Base-by-base conservation (phyloP, 2,113 vertebrate genomes). In the Oryzias celebensis region DNA sequence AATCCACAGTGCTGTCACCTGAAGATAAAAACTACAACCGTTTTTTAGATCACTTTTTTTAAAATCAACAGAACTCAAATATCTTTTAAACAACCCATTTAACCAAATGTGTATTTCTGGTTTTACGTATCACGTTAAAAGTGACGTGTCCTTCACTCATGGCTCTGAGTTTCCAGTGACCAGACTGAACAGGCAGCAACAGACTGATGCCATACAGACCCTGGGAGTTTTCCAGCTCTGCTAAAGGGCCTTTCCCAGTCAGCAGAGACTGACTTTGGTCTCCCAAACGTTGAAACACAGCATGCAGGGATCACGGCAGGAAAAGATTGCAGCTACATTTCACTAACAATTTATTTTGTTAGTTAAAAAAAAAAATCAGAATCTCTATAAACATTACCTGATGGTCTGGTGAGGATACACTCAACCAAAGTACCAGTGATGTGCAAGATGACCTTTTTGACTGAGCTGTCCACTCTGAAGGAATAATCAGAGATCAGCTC, bases 1-100 rank as follows among this genome's bases (percentile, higher is more conserved):
- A 95, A 77, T 96, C 93, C 36, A 95, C 70, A 45, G 75, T 78
- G 69, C 93, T 94, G 71, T 89, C 92, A 64, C 92, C 93, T 96
- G 78, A 7, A 50, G 48, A 63, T 31, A 1, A 48, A 17, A n/a
- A 18, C 0, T 28, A 1, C 5, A 7, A 36, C 31, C 7, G 1
- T 7, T 36, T 36, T 36, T 36, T 36, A 36, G 31, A 12, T 36
- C 31, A 7, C n/a, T n/a, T n/a, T n/a, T n/a, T n/a, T 5, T 15
- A 6, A 17, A 14, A 46, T 5, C 15, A 45, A 17, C 1, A 24
- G 16, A 4, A 7, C 20, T 24, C n/a, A 26, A 14, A 45, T 7
- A 26, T 7, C 8, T 43, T 45, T 58, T 1, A 58, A 23, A n/a
- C 5, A n/a, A 53, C 14, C 7, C 26, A 4, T 24, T 24, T 3